Evolutionary conservation across 1,140 invertebrate species (phyloP), one percentile per base, ranked within the genome.

Genomic region (Diorhabda elongata): DNA sequence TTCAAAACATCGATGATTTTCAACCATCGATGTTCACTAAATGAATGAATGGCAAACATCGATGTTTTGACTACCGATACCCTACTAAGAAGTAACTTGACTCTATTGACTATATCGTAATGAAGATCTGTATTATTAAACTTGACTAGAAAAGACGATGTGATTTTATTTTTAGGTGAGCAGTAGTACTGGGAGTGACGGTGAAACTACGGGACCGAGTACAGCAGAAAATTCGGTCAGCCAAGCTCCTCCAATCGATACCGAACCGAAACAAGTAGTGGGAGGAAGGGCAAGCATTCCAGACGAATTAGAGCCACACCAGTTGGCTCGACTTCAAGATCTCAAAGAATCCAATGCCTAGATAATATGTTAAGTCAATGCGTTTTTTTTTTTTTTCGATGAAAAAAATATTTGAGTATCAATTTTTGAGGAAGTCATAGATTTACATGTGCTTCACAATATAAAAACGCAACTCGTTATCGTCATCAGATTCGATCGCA

Each of bases 321-420:
- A 94, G 81, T 83, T 94, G 71, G 92, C 91, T 43, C 88, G 91
- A 77, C 85, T 95, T 44, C 91, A 93, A 78, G 89, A 92, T 78
- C 84, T 94, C 11, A 94, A 94, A 81, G 93, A 94, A 81, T 95
- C 93, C 66, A 93, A 94, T 81, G 93, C 93, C 83, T 95, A 91
- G 82, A 73, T 44, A 47, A 64, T 62, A 45, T 57, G 6, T 52
- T 52, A 52, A 52, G 6, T 52, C 2, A 52, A 52, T n/a, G 47
- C 47, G 47, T 3, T 3, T 61, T n/a, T 42, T 3, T 3, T 61
- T n/a, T 42, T 65, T 66, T 44, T 45, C 5, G 26, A 43, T 65
- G 45, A 52, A 42, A 58, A 69, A 59, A 41, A 26, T 64, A 64
- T 64, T 44, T 52, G 26, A 26, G 26, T 2, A 47, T 64, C 42